phyloP scores from a whole-genome alignment of 2,888 invertebrate genomes.

The Opisthograptis luteolata region DNA sequence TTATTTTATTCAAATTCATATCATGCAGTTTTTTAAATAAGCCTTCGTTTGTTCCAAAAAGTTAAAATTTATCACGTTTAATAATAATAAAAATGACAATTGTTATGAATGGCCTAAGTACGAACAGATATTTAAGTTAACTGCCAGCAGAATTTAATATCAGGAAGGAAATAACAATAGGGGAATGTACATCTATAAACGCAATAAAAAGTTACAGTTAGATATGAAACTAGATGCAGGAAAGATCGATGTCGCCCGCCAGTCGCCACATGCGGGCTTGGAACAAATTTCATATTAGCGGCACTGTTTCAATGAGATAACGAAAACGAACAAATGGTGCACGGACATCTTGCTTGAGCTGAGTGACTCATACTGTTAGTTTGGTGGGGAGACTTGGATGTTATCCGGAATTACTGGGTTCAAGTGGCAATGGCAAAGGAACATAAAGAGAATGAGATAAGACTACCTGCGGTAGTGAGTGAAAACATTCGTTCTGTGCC shows the following conservation, averaged over 20 bases:
- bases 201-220: constrained; percentile 49
- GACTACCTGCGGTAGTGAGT: no score
- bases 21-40: no score
- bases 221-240: constrained; percentile 41
- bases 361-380: no score
- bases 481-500: no score
- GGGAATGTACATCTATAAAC: constrained; percentile 30
- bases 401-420: no score
- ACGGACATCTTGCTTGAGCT: background rate
- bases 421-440: no score
- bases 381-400: no score
- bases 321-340: constrained; percentile 1
- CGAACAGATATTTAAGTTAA: background rate
- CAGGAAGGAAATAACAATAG: constrained; percentile 35
- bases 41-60: no score
- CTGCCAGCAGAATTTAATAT: constrained; percentile 22
- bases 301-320: constrained; percentile 29
- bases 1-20: no score
- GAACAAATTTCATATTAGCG: constrained; percentile 45
- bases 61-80: no score
- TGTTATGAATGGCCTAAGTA: background rate
- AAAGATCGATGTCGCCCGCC: constrained; percentile 64
- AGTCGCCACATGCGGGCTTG: constrained; percentile 63
- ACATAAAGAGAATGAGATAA: no score
- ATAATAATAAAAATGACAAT: no score